These are phyloP conservation scores for Furcifer pardalis DNA, from an alignment of 2,797 vertebrate genomes.

Conservation along the genomic window DNA sequence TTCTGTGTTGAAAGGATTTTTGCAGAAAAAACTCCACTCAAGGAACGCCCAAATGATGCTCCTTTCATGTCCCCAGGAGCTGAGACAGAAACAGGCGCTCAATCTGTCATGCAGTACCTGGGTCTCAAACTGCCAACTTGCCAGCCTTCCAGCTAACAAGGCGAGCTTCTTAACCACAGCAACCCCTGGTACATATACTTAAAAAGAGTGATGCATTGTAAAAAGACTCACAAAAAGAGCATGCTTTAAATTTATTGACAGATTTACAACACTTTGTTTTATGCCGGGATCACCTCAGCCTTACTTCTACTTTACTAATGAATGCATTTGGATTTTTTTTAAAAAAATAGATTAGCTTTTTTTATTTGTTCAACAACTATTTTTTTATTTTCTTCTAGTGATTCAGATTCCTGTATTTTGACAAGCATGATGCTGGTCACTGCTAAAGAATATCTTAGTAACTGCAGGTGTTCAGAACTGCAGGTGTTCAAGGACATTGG, in stretches of 20 bases:
- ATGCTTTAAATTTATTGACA: neutral
- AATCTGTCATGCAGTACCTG: no score
- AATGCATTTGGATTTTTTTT: neutral
- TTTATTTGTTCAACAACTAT: neutral
- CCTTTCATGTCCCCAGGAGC: no score
- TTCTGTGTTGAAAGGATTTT: no score
- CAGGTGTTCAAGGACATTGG: neutral
- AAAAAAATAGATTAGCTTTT: neutral
- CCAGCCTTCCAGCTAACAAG: no score
- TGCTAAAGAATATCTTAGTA: neutral
- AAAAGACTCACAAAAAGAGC: neutral
- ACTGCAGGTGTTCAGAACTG: neutral
- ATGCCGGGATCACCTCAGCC: neutral
- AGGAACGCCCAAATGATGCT: no score
- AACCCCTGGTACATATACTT: neutral
- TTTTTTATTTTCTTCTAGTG: neutral
- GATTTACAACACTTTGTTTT: neutral
- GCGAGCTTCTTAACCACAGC: neutral
- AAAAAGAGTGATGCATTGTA: neutral
- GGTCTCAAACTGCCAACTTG: no score
- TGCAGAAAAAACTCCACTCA: no score
- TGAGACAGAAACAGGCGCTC: no score
- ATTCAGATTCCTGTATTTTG: neutral
- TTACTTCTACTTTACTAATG: neutral
- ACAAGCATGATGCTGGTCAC: neutral